Conservation (phyloP, 2,888 invertebrate species). For the Subacronicta megacephala region DNA sequence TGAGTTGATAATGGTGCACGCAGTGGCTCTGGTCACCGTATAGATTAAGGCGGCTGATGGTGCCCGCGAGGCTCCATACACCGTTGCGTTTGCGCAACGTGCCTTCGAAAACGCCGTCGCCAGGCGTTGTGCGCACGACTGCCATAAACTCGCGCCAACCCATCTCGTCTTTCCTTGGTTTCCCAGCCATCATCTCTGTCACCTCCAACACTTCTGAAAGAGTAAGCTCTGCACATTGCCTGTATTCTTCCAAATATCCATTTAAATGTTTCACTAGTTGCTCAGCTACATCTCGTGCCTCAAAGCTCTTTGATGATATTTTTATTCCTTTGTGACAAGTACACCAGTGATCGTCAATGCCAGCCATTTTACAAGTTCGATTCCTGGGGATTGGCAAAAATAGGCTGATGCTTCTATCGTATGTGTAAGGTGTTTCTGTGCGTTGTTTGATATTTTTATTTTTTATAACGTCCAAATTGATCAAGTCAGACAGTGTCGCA, state of each 20-base stretch:
- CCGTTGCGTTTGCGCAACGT: constrained; percentile 89
- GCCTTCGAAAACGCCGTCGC: constrained; percentile 94
- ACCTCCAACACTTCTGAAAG: constrained; percentile 91
- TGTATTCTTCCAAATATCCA: constrained; percentile 87
- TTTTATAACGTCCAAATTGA: constrained; percentile 85
- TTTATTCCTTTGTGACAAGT: constrained; percentile 93
- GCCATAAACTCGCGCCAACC: constrained; percentile 91
- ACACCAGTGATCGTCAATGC: constrained; percentile 96
- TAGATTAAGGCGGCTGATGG: constrained; percentile 93
- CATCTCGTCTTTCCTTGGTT: constrained; percentile 72
- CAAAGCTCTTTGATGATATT: constrained; percentile 85
- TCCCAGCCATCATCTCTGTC: constrained; percentile 88
- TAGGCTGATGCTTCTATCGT: constrained; percentile 92
- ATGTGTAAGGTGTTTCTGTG: constrained; percentile 69
- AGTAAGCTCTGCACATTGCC: constrained; percentile 91
- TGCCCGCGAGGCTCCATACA: constrained; percentile 90
- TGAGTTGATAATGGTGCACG: constrained; percentile 92
- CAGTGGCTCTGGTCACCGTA: constrained; percentile 95
- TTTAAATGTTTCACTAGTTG: constrained; percentile 92
- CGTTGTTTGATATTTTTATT: constrained; percentile 77
- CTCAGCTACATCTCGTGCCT: constrained; percentile 89
- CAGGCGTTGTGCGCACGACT: constrained; percentile 91
- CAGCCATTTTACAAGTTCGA: constrained; percentile 94
- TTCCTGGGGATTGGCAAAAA: constrained; percentile 92
- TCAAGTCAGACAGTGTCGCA: constrained; percentile 93